A percentile compares a stretch with the other conserved stretches of the same genome.
These are phyloP conservation scores for Elanoides forficatus DNA, from an alignment of 2,113 vertebrate genomes.

Conservation along the genomic window DNA sequence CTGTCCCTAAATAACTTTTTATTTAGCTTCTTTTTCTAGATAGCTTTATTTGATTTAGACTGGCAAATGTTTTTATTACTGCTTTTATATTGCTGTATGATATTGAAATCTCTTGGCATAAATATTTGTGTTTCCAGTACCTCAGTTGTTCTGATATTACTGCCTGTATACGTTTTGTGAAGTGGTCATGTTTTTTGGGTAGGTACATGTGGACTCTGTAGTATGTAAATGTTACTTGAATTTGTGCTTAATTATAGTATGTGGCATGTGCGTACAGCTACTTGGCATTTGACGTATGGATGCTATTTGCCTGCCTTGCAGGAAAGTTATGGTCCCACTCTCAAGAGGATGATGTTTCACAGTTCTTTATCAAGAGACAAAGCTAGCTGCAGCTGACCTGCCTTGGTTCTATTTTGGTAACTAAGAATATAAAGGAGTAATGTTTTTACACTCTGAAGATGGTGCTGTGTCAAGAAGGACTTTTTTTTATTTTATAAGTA, in stretches of 20 bases:
- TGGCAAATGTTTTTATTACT: conserved; percentile 77
- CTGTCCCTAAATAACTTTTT: conserved; percentile 77
- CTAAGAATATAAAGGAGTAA: conserved; percentile 80
- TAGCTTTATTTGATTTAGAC: conserved; percentile 80
- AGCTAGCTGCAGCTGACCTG: conserved; percentile 78
- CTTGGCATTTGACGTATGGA: conserved; percentile 86
- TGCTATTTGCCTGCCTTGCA: conserved; percentile 87
- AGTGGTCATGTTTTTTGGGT: conserved; percentile 90
- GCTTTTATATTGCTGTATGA: conserved; percentile 84
- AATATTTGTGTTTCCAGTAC: conserved; percentile 92
- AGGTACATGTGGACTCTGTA: conserved; percentile 94
- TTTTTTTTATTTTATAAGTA: conserved; percentile 69
- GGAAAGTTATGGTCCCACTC: conserved; percentile 70
- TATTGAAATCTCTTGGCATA: conserved; percentile 82
- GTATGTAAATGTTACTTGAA: conserved; percentile 99
- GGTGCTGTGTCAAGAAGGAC: conserved; percentile 92
- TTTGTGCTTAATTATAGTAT: conserved; percentile 93
- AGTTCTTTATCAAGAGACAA: conserved; percentile 78
- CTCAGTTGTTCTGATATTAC: conserved; percentile 89
- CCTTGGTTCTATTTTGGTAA: conserved; percentile 80
- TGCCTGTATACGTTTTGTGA: conserved; percentile 96
- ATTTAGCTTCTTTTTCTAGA: conserved; percentile 74
- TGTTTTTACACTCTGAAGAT: conserved; percentile 87
- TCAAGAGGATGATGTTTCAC: conserved; percentile 70
- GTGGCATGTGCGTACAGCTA: conserved; percentile 92